These are phyloP conservation scores for Chelonoidis abingdonii DNA, from an alignment of 2,113 vertebrate species.

Conservation along the genomic window DNA sequence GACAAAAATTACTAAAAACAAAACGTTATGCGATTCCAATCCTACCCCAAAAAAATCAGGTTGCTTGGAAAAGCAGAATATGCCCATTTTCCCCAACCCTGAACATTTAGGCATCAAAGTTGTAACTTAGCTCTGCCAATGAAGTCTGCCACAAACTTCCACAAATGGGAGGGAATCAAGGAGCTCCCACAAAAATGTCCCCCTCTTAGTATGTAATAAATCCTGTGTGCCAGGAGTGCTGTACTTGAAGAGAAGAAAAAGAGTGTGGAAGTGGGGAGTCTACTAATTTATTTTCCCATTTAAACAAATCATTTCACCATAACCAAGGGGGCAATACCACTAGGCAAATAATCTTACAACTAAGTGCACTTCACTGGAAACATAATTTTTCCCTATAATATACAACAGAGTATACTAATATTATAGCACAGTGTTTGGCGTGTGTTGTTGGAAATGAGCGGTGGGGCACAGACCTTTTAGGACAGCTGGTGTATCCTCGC, in stretches of 20 bases:
- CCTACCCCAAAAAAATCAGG: neutral
- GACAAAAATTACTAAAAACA: neutral
- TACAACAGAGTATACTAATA: neutral
- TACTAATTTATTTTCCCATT: slow-evolving; percentile 7
- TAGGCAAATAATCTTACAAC: neutral
- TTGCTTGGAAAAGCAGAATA: slow-evolving; percentile 17
- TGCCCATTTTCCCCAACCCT: slow-evolving; percentile 40
- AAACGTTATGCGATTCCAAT: neutral
- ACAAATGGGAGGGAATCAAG: neutral
- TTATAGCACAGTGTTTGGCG: neutral
- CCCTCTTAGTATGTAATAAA: neutral
- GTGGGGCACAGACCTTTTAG: slow-evolving; percentile 1
- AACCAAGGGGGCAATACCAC: neutral
- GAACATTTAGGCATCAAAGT: neutral
- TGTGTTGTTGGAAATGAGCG: neutral
- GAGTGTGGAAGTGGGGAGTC: neutral
- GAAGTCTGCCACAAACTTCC: neutral
- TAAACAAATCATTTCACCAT: slow-evolving; percentile 20
- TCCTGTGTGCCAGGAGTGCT: neutral
- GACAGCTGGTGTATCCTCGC: neutral
- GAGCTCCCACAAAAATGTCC: neutral
- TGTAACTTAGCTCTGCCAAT: slow-evolving; percentile 11
- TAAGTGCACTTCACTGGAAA: neutral
- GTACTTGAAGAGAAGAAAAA: neutral
- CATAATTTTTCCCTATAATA: slow-evolving; percentile 14